Conservation (phyloP, 2,888 invertebrate species). For the Liodrosophila aerea region DNA sequence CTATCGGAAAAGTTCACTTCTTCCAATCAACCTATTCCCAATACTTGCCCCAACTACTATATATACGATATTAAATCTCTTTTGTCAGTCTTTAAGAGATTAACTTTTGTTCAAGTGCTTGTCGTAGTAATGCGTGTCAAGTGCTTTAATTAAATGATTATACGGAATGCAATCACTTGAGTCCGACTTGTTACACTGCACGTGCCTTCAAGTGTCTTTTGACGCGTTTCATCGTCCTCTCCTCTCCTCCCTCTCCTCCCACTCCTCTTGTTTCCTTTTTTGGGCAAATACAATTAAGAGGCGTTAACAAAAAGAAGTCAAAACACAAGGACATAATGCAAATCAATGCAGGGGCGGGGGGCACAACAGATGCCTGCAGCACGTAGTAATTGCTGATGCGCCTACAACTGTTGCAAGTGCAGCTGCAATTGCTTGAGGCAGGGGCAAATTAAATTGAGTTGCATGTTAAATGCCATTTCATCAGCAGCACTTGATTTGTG, state of each 20-base stretch:
- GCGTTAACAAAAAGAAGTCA: constrained; percentile 5
- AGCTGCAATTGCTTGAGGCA: constrained; percentile 44
- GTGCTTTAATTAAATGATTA: no score
- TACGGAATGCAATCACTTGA: constrained; percentile 24
- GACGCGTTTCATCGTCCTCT: no score
- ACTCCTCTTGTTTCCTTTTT: not conserved
- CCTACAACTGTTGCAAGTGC: constrained; percentile 6
- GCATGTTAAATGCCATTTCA: constrained; percentile 75
- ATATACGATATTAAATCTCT: no score
- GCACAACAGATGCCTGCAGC: constrained; percentile 62
- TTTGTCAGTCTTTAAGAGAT: no score
- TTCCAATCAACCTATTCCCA: no score
- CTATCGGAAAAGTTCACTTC: no score
- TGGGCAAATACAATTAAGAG: constrained; percentile 36
- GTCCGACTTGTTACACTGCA: constrained; percentile 16
- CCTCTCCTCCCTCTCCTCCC: no score
- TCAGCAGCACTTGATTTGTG: constrained; percentile 65
- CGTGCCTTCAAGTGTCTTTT: constrained; percentile 1
- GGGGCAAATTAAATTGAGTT: constrained; percentile 75
- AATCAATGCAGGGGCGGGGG: constrained; percentile 41
- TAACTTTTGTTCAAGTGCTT: not conserved
- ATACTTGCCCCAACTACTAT: no score
- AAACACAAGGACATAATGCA: constrained; percentile 41
- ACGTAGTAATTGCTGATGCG: constrained; percentile 65
- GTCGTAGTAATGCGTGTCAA: no score